Conservation (phyloP, 2,113 vertebrate species). For the Crypturellus undulatus region DNA sequence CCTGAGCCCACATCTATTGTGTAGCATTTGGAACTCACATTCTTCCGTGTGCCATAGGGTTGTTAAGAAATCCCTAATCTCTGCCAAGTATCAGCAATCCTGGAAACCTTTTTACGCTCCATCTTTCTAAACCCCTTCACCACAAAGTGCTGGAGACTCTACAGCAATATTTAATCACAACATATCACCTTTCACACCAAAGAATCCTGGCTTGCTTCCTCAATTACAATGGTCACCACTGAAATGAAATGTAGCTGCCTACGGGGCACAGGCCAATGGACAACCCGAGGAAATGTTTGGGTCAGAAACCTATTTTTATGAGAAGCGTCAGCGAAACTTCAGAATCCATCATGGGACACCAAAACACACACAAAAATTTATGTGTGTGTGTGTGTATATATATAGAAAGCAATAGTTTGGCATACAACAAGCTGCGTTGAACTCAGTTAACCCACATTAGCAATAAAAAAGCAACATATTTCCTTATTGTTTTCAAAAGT, state of each 20-base stretch:
- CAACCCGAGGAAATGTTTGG: background rate
- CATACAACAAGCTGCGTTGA: background rate
- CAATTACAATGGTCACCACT: background rate
- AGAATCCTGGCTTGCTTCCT: background rate
- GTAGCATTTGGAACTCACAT: background rate
- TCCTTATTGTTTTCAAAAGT: background rate
- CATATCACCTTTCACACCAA: constrained; percentile 17
- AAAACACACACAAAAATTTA: background rate
- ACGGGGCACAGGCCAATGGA: background rate
- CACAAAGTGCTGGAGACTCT: background rate
- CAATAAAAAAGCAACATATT: background rate
- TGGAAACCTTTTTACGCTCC: background rate
- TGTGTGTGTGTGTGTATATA: background rate
- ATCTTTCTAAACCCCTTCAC: background rate
- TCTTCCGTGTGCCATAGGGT: background rate
- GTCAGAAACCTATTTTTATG: constrained; percentile 27
- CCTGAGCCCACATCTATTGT: rapidly evolving
- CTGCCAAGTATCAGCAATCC: background rate
- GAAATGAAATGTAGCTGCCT: constrained; percentile 37
- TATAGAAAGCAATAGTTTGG: background rate
- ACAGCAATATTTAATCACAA: background rate
- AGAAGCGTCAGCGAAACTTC: constrained; percentile 10
- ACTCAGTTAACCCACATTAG: background rate
- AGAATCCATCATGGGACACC: background rate
- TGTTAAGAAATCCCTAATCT: background rate